Base-by-base conservation (phyloP, 2,113 vertebrate species). In the Brachionichthys hirsutus region DNA sequence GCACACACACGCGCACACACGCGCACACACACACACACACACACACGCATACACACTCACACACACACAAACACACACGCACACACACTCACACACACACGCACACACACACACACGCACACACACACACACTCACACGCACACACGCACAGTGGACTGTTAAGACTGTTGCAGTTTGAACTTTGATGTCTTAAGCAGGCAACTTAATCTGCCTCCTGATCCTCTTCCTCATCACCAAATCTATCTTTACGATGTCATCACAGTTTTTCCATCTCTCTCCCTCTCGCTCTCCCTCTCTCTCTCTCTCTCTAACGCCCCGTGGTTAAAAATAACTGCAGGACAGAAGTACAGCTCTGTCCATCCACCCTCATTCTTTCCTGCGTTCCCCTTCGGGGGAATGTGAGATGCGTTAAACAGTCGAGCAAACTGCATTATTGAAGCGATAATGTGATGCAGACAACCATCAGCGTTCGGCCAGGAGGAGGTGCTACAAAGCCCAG, bases 121-220 rank as follows among this genome's bases (percentile, higher is more conserved):
- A 42, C 46, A 52, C 18, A 56, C 12, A 12, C 6, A 3, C 12
- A 20, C 11, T 58, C 34, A 52, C 52, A 53, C 19, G 5, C 43
- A 51, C 19, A 55, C 47, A 36, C 19, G 30, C 38, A 35, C 1
- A 15, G 48, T 77, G 83, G 85, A 84, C 83, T 87, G 85, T 67
- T 71, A 67, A 60, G 67, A 64, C 74, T 69, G 63, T 61, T 42
- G 63, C 24, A 53, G 77, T 78, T 73, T 89, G 86, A 85, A 89
- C 88, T 91, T 88, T 90, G 85, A 90, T 83, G 88, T 87, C 87
- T 87, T 89, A 90, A 90, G 87, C 85, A 64, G 83, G 75, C 61
- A 85, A 86, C 86, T 90, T 91, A 90, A 90, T 89, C 87, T 86
- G 75, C 73, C 78, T 81, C 75, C 81, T 89, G 87, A 90, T 91